A percentile compares a stretch with the other conserved stretches of the same genome.
Conservation (phyloP, 2,888 invertebrate species). For the Stratiomys singularior region DNA sequence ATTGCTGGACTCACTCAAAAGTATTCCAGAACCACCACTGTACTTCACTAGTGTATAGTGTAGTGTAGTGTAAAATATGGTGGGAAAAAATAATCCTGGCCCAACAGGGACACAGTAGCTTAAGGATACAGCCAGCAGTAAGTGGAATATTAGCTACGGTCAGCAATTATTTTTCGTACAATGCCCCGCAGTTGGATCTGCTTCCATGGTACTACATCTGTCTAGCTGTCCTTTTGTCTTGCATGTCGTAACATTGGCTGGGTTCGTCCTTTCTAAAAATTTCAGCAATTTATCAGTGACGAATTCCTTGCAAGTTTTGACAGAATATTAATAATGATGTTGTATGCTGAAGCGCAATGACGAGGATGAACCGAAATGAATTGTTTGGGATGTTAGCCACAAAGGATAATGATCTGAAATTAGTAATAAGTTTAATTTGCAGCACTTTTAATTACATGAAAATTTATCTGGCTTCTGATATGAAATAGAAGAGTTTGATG, state of each 20-base stretch:
- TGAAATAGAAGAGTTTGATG: too few relatives aligned
- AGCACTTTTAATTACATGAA: not conserved
- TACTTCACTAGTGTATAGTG: too few relatives aligned
- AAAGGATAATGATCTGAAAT: not conserved
- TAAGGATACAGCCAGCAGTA: not conserved
- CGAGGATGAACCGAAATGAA: not conserved
- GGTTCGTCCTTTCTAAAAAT: conserved; percentile 16
- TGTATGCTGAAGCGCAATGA: not conserved
- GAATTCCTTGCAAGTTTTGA: conserved; percentile 25
- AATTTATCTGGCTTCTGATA: too few relatives aligned
- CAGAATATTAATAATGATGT: conserved; percentile 25
- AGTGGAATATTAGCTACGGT: not conserved
- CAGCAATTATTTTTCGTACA: conserved; percentile 15
- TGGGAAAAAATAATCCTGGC: not conserved
- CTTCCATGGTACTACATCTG: not conserved
- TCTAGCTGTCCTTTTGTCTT: not conserved
- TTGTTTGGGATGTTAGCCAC: not conserved
- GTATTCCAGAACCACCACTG: not conserved
- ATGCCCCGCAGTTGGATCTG: conserved; percentile 1
- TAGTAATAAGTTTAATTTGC: not conserved
- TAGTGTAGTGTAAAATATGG: not conserved
- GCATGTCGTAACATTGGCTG: not conserved
- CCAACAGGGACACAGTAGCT: not conserved
- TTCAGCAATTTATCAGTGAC: conserved; percentile 25
- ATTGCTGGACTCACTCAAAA: not conserved